Evolutionary conservation across 2,888 invertebrate genomes (phyloP).

Genomic region (Phortica okadai): DNA sequence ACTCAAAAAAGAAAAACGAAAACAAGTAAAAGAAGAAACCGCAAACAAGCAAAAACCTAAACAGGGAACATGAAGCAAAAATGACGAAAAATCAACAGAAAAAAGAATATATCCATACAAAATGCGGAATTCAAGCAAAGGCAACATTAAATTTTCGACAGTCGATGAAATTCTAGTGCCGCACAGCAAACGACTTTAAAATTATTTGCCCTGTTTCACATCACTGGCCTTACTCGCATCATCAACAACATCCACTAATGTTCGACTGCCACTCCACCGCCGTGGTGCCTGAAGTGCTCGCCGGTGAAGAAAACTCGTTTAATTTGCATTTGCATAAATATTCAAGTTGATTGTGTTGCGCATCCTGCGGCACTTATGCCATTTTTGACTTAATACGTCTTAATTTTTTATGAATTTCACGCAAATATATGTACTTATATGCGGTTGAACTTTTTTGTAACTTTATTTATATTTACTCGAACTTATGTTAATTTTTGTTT

Average conservation of each 20-base stretch:
- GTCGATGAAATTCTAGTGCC: too few relatives aligned
- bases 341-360: constrained; percentile 29
- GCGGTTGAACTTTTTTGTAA: not conserved
- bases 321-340: constrained; percentile 25
- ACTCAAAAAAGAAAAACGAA: not conserved
- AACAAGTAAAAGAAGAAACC: not conserved
- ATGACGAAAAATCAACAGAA: too few relatives aligned
- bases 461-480: not conserved
- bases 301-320: constrained; percentile 2
- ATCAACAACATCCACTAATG: not conserved
- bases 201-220: too few relatives aligned
- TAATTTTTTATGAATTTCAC: constrained; percentile 11
- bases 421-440: not conserved
- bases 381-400: constrained; percentile 9
- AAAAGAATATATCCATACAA: not conserved
- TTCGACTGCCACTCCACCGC: not conserved
- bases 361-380: constrained; percentile 16
- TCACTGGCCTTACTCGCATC: not conserved
- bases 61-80: not conserved
- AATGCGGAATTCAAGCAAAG: not conserved
- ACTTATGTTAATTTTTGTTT: not conserved
- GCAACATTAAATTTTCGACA: not conserved
- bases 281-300: not conserved
- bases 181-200: too few relatives aligned
- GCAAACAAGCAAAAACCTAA: not conserved